Percentiles rank a stretch among this genome's conserved stretches.
phyloP scores from a whole-genome alignment of 2,113 vertebrate species.

The Trichechus manatus region DNA sequence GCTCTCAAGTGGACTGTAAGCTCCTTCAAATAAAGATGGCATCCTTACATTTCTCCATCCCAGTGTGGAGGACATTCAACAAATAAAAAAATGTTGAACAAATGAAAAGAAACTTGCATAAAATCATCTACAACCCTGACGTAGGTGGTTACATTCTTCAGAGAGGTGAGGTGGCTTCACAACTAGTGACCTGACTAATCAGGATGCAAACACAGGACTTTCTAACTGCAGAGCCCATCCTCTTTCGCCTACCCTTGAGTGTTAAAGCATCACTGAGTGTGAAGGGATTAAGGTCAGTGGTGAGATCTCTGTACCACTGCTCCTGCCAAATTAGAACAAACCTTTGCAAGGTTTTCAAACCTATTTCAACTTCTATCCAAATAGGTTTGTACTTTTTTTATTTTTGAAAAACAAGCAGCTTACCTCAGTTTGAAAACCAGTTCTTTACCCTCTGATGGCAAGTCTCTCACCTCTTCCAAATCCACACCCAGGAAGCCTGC shows the following conservation, averaged over 20 bases:
- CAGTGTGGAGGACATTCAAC: slow-evolving; percentile 13
- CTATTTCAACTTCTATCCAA: slow-evolving; percentile 26
- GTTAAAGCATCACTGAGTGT: neutral
- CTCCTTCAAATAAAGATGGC: slow-evolving; percentile 20
- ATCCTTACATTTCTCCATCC: slow-evolving; percentile 29
- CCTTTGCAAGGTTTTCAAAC: slow-evolving; percentile 36
- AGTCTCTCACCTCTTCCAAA: slow-evolving; percentile 78
- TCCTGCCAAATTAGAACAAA: slow-evolving; percentile 32
- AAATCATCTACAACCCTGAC: slow-evolving; percentile 1
- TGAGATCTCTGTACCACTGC: slow-evolving; percentile 12
- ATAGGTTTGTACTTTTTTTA: neutral
- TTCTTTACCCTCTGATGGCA: slow-evolving; percentile 74
- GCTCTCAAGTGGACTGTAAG: neutral
- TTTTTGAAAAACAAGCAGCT: slow-evolving; percentile 57
- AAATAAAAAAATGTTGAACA: slow-evolving; percentile 14
- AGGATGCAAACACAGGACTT: slow-evolving; percentile 58
- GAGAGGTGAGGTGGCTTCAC: slow-evolving; percentile 23
- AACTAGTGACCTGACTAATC: neutral
- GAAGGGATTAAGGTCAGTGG: neutral
- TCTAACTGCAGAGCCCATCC: neutral
- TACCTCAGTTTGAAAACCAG: slow-evolving; percentile 36
- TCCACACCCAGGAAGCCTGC: slow-evolving; percentile 8
- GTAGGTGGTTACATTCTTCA: neutral
- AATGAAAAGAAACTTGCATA: slow-evolving; percentile 44
- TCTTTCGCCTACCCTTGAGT: neutral